phyloP scores from a whole-genome alignment of 2,113 vertebrate species.

The Oxyura jamaicensis region DNA sequence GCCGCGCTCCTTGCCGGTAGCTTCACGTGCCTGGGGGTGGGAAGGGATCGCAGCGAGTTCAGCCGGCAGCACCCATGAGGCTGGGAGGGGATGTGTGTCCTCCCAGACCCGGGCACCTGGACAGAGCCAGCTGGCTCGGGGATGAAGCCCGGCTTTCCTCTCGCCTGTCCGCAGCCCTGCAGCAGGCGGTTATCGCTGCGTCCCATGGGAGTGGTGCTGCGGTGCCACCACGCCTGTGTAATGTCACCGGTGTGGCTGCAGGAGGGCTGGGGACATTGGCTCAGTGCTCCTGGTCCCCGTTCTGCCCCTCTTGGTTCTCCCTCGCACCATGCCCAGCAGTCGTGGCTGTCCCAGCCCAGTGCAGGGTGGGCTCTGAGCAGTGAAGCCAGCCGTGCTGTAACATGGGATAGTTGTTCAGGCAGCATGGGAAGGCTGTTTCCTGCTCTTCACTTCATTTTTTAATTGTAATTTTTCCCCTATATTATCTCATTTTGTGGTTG shows the following conservation, averaged over 20 bases:
- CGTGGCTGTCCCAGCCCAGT: fast-evolving
- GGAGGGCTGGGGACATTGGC: background rate
- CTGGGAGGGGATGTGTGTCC: background rate
- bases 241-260: fast-evolving
- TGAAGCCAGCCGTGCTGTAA: fast-evolving
- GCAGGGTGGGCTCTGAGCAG: background rate
- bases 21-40: background rate
- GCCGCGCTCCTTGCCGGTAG: background rate
- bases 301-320: background rate
- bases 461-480: too few relatives aligned
- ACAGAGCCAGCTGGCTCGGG: background rate
- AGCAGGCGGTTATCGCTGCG: fast-evolving
- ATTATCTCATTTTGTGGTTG: background rate
- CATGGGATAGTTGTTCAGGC: background rate
- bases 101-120: background rate
- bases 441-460: background rate
- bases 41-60: background rate
- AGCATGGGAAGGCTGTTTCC: background rate
- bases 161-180: background rate
- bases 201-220: background rate
- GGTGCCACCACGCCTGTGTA: background rate
- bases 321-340: background rate
- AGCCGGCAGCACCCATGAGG: fast-evolving
- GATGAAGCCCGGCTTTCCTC: background rate
- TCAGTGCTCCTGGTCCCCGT: fast-evolving